Base-by-base conservation (phyloP, 2,888 invertebrate genomes). In the Seira musarum region DNA sequence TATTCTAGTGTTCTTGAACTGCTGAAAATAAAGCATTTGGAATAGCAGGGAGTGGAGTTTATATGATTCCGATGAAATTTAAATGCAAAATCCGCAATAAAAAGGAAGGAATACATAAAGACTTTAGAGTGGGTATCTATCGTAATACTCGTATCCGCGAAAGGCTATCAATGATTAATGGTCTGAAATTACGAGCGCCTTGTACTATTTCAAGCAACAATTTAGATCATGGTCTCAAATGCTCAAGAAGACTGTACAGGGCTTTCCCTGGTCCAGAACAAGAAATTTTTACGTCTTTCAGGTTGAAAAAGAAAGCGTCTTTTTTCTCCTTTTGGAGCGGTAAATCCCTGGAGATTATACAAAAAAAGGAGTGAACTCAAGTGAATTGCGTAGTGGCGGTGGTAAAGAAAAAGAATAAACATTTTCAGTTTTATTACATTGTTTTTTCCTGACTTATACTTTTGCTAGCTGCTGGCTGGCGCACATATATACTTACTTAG, bases 111-210 rank as follows among this genome's bases (percentile, higher is more conserved):
- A 67, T 74, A 35, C 30, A 67, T 22, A 72, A 49, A 46, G 10
- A 17, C 21, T 17, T 49, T 21, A 46, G 22, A 64, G n/a, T 25
- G 40, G 63, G 22, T 24, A 24, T 40, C 25, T 13, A 17, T n/a
- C 1, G n/a, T 49, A 61, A 1, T 30, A 17, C 17, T 19, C n/a
- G 1, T 40, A 61, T 19, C 25, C 3, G 1, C 25, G 49, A 57
- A 66, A 22, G 24, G 61, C 60, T 74, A 69, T 76, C 49, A 69
- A 76, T 76, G 76, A 76, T 76, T 69, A 76, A 76, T 76, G 76
- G 63, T 40, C 46, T 61, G 53, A 76, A 76, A 76, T 76, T 64
- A 66, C 24, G 24, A 15, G 24, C 24, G 40, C 40, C 40, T 40
- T 40, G 40, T 40, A 40, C 40, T 40, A 40, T 40, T 40, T 40